phyloP scores from a whole-genome alignment of 2,888 invertebrate genomes.

The Brachyptera risi region DNA sequence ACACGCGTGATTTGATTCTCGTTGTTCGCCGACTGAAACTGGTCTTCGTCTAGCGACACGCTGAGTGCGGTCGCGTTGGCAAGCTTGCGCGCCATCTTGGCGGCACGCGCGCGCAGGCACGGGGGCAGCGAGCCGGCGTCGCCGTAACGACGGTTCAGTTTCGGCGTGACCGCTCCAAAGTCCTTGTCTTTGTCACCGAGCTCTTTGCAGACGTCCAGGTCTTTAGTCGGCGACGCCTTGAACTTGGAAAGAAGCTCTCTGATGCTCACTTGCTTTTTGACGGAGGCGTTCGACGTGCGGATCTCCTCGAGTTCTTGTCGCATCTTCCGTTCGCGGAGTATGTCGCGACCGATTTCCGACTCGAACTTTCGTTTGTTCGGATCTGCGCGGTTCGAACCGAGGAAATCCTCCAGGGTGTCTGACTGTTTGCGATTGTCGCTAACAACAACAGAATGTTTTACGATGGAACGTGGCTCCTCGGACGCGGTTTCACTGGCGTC shows the following conservation, averaged over 20 bases:
- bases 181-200: background rate
- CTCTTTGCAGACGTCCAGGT: background rate
- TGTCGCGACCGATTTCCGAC: constrained; percentile 49
- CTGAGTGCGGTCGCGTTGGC: constrained; percentile 49
- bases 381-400: background rate
- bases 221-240: constrained; percentile 56
- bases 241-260: constrained; percentile 60
- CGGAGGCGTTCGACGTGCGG: constrained; percentile 22
- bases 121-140: constrained; percentile 48
- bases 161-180: background rate
- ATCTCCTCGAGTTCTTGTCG: constrained; percentile 43
- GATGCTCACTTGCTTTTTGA: constrained; percentile 46
- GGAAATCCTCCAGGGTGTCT: constrained; percentile 2
- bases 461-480: no score
- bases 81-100: constrained; percentile 55
- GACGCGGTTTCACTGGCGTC: background rate
- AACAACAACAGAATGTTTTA: no score
- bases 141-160: background rate
- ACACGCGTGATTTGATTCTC: constrained; percentile 36
- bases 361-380: constrained; percentile 44
- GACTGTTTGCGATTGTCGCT: background rate
- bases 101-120: constrained; percentile 57
- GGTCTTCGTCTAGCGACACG: constrained; percentile 65
- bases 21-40: constrained; percentile 46
- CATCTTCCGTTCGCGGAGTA: constrained; percentile 47